phyloP scores from a whole-genome alignment of 2,797 vertebrate genomes.

The Chloroceryle inda region DNA sequence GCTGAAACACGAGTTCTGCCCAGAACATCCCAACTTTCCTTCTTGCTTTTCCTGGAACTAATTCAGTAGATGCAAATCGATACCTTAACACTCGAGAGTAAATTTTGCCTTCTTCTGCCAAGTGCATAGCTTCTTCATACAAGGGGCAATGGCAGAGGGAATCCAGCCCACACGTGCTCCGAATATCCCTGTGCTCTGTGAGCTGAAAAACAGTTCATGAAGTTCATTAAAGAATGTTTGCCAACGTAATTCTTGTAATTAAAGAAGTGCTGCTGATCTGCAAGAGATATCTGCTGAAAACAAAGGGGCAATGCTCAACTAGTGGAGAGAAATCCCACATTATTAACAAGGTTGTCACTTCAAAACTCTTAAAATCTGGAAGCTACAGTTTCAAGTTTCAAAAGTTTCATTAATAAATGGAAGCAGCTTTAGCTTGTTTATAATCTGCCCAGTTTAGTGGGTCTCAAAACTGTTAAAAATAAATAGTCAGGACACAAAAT shows the following conservation, averaged over 20 bases:
- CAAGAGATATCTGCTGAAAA: neutral
- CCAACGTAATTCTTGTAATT: neutral
- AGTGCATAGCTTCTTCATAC: constrained; percentile 93
- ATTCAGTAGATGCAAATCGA: neutral
- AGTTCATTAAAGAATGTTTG: neutral
- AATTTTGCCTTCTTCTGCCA: constrained; percentile 94
- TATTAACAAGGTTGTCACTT: neutral
- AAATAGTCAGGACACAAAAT: neutral
- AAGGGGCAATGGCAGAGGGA: constrained; percentile 88
- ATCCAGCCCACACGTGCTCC: constrained; percentile 75
- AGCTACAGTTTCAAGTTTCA: neutral
- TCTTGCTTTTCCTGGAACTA: neutral
- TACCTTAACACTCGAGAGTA: constrained; percentile 93
- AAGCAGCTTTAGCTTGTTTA: neutral
- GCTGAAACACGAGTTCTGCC: neutral
- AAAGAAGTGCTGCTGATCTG: neutral
- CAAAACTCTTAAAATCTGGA: neutral
- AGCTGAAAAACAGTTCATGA: constrained; percentile 62
- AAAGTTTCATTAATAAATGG: neutral
- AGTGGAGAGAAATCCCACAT: neutral
- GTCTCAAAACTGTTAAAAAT: neutral
- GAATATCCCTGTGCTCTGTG: constrained; percentile 85
- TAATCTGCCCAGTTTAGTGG: neutral
- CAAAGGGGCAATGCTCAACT: neutral
- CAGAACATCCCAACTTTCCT: neutral